Percentiles rank a stretch among this genome's conserved stretches.
phyloP scores from a whole-genome alignment of 2,888 invertebrate genomes.

The Acrobeloides nanus region DNA sequence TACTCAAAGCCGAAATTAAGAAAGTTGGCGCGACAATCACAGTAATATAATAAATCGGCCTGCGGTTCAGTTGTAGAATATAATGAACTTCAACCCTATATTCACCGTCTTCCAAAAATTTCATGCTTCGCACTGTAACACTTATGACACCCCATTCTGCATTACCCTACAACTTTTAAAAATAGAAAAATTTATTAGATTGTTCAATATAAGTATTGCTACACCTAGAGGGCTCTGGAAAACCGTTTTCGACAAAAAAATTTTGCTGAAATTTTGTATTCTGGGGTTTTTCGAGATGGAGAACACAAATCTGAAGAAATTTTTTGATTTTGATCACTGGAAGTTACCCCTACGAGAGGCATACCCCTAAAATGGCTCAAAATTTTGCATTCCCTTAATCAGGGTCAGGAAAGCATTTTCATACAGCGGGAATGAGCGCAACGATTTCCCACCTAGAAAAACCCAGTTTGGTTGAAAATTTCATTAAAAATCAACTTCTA shows the following conservation, averaged over 20 bases:
- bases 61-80: constrained; percentile 41
- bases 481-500: no score
- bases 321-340: no score
- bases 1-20: constrained; percentile 45
- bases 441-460: neutral
- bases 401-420: no score
- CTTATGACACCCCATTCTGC: constrained; percentile 51
- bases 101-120: constrained; percentile 49
- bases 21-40: constrained; percentile 52
- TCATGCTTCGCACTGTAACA: constrained; percentile 47
- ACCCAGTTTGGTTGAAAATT: neutral
- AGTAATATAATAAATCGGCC: constrained; percentile 46
- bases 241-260: constrained; percentile 1
- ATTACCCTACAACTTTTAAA: constrained; percentile 37
- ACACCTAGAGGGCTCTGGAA: neutral
- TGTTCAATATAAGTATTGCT: neutral
- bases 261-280: no score
- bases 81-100: constrained; percentile 48
- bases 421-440: no score
- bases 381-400: no score
- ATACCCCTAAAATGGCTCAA: no score
- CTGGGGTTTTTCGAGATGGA: no score
- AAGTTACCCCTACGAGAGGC: no score
- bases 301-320: no score
- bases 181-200: neutral